Base-by-base conservation (phyloP, 2,113 vertebrate species). In the Sinosuthora webbiana region DNA sequence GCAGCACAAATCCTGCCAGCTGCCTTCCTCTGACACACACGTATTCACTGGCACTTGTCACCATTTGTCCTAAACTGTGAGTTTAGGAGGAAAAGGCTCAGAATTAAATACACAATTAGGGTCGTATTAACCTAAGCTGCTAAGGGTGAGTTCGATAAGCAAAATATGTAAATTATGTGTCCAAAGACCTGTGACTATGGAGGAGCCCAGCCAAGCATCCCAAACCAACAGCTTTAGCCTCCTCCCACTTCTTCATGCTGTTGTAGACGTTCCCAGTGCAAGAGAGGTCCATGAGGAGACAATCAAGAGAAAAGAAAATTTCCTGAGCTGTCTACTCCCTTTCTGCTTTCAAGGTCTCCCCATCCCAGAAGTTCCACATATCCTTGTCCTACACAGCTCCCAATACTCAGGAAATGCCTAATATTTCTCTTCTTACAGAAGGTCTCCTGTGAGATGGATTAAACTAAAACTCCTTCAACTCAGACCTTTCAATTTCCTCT, bases 401-500 rank as follows among this genome's bases (percentile, higher is more conserved):
- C 60, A 44, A 37, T 7, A 37, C 79, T 27, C 75, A 80, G 50
- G 49, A 97, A 96, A 94, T 64, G 25, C 35, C 19, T 20, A 39
- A 79, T 76, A 89, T 81, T 74, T 83, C 62, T 19, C 67, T 87
- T 79, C 35, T 89, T 59, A 78, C 25, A 84, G 65, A 64, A 19
- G 41, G 7, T 33, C n/a, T 87, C 37, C 65, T 81, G 69, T 60
- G 56, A 76, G 41, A 60, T 41, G 52, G 56, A 96, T 94, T 68
- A 74, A 73, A 56, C 35, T 75, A 83, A 50, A 53, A 33, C 59
- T 87, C n/a, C 90, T 94, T 76, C 87, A 85, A 95, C 28, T 68
- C 47, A 89, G 82, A 35, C 56, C 45, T 93, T 87, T 75, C 59
- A n/a, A 76, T 93, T 94, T 95, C 39, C 79, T 84, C 65, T 84